Evolutionary conservation across 2,888 invertebrate genomes (phyloP).

Genomic region (Barypeithes pellucidus): DNA sequence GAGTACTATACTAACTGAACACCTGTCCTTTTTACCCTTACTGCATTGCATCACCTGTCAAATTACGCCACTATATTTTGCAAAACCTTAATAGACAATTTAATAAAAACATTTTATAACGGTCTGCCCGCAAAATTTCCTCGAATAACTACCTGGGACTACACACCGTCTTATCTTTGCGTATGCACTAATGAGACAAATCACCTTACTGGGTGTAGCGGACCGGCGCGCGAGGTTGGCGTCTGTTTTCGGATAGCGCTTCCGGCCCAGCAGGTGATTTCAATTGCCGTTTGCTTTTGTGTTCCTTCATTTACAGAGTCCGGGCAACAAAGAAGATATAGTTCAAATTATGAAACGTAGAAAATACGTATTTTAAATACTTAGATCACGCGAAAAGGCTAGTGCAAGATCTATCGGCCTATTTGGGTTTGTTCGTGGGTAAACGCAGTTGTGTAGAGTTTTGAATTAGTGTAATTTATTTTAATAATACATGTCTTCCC

Average conservation of each 20-base stretch:
- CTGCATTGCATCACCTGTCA: too few species aligned
- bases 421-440: too few species aligned
- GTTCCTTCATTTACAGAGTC: neutral
- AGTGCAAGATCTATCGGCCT: too few species aligned
- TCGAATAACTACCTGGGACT: neutral
- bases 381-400: too few species aligned
- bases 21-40: too few species aligned
- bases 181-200: conserved; percentile 24
- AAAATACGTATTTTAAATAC: neutral
- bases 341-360: neutral
- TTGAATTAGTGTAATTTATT: too few species aligned
- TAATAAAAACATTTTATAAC: neutral
- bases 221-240: conserved; percentile 24
- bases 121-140: neutral
- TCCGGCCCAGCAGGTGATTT: conserved; percentile 57
- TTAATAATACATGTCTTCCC: too few species aligned
- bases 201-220: conserved; percentile 16
- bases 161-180: neutral
- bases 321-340: neutral
- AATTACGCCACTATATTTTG: too few species aligned
- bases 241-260: conserved; percentile 42
- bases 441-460: too few species aligned
- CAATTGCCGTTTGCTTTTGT: conserved; percentile 29
- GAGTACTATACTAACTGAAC: too few species aligned
- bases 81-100: too few species aligned